phyloP scores from a whole-genome alignment of 2,113 vertebrate species.

The Nyctereutes procyonoides region DNA sequence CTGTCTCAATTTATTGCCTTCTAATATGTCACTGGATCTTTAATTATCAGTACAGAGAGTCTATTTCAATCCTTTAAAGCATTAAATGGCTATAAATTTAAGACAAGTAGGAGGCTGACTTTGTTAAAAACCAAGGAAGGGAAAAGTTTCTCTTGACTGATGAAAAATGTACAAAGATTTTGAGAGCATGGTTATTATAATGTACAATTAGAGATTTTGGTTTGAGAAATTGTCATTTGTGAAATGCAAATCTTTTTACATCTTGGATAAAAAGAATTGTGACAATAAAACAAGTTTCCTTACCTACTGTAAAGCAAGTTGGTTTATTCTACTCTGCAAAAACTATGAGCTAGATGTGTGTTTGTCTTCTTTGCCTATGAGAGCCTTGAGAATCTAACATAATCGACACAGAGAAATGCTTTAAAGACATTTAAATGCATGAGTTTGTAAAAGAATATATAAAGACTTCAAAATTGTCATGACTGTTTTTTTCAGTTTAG shows the following conservation, averaged over 20 bases:
- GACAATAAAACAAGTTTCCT: background rate
- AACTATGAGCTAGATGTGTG: background rate
- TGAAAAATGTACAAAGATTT: slow-evolving; percentile 28
- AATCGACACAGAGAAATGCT: background rate
- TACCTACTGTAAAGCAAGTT: background rate
- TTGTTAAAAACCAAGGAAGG: slow-evolving; percentile 29
- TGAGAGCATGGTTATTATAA: background rate
- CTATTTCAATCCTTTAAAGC: slow-evolving; percentile 50
- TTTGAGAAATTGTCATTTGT: slow-evolving; percentile 18
- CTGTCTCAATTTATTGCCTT: background rate
- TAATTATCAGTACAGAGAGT: slow-evolving; percentile 37
- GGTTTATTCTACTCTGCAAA: background rate
- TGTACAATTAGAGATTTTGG: background rate
- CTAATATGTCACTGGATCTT: background rate
- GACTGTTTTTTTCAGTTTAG: background rate
- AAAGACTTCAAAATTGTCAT: background rate
- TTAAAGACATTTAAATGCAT: background rate
- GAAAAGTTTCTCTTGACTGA: slow-evolving; percentile 38
- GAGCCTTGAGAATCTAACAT: background rate
- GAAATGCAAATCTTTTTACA: background rate
- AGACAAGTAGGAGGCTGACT: slow-evolving; percentile 42
- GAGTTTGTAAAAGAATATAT: background rate
- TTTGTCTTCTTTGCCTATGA: background rate
- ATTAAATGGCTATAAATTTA: slow-evolving; percentile 54
- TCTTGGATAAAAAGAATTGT: background rate